These are phyloP conservation scores for Nannoperca obscura DNA, from an alignment of 2,797 vertebrate species.

Conservation along the genomic window DNA sequence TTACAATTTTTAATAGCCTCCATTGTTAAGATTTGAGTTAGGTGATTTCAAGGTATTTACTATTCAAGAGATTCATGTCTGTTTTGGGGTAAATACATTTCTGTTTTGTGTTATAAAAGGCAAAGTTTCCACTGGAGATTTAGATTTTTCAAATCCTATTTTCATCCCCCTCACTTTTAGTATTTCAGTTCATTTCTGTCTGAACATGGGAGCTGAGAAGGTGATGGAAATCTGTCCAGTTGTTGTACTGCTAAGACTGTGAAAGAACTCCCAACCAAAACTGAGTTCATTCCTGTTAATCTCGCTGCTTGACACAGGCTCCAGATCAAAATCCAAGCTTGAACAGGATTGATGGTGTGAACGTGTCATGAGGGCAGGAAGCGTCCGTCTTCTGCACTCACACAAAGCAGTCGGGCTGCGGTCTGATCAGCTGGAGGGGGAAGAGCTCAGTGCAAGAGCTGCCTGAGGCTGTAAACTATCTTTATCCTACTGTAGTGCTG, in stretches of 20 bases:
- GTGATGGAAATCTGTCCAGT: not conserved
- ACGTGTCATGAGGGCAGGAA: not conserved
- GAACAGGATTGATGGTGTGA: not conserved
- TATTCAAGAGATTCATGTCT: too few relatives aligned
- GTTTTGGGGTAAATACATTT: too few relatives aligned
- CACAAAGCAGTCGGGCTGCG: not conserved
- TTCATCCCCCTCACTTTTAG: too few relatives aligned
- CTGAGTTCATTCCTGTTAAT: not conserved
- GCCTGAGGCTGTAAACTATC: slow-evolving; percentile 25
- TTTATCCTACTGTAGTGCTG: slow-evolving; percentile 20
- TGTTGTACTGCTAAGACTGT: not conserved
- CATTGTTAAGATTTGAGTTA: too few relatives aligned
- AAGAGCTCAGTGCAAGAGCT: slow-evolving; percentile 4
- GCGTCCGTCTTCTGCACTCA: not conserved
- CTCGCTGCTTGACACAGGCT: not conserved
- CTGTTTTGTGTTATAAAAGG: too few relatives aligned
- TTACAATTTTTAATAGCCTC: too few relatives aligned
- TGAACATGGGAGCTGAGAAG: too few relatives aligned
- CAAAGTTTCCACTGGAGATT: too few relatives aligned
- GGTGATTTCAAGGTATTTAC: too few relatives aligned
- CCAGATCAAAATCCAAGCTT: not conserved
- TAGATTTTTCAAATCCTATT: too few relatives aligned
- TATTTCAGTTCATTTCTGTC: too few relatives aligned
- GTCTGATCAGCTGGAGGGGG: slow-evolving; percentile 25
- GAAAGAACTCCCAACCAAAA: too few relatives aligned